phyloP scores from a whole-genome alignment of 2,888 invertebrate species.

The Schizaphis graminum region DNA sequence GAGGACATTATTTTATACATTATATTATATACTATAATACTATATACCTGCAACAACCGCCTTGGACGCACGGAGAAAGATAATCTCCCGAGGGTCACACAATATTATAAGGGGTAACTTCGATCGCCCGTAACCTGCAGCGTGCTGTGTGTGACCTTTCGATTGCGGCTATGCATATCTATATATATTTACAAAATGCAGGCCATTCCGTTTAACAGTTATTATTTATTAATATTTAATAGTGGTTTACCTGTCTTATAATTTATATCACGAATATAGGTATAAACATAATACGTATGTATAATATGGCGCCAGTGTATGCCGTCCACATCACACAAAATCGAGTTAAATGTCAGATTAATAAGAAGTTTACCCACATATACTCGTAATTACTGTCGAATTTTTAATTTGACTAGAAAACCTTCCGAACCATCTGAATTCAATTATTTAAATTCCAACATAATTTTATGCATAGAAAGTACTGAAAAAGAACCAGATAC shows the following conservation, averaged over 20 bases:
- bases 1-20: background rate
- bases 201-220: background rate
- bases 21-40: too few species aligned
- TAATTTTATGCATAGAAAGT: background rate
- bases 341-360: background rate
- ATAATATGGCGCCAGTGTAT: background rate
- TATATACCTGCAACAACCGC: background rate
- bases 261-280: background rate
- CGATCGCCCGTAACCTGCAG: background rate
- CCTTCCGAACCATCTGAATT: background rate
- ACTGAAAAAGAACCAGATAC: background rate
- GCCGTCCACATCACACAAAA: background rate
- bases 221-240: background rate
- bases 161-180: background rate
- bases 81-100: background rate
- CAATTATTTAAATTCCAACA: too few species aligned
- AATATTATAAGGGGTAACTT: slow-evolving; percentile 5
- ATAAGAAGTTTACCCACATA: background rate
- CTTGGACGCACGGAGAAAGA: background rate
- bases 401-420: background rate
- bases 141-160: background rate
- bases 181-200: background rate
- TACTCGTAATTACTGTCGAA: background rate
- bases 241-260: background rate
- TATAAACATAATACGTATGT: background rate